Evolutionary conservation across 2,888 invertebrate genomes (phyloP), one percentile per base, ranked within the genome.

Genomic region (Lasiommata megera): DNA sequence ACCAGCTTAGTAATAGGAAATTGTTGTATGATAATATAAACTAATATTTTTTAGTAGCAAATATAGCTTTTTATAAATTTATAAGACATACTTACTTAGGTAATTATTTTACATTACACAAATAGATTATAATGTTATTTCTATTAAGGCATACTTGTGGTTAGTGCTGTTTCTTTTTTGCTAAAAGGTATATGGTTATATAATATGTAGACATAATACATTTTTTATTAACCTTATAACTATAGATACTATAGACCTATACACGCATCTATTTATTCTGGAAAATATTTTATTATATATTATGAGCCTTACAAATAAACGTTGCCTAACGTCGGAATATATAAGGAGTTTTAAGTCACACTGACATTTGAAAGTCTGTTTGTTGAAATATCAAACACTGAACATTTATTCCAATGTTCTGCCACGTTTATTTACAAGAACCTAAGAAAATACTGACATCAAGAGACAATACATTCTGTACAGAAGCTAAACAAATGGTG

Each of bases 401-500:
- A n/a, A n/a, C n/a, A n/a, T n/a, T n/a, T n/a, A n/a, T n/a, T n/a
- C n/a, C n/a, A n/a, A n/a, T n/a, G n/a, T n/a, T n/a, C n/a, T n/a
- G n/a, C n/a, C n/a, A n/a, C n/a, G n/a, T n/a, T n/a, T n/a, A n/a
- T n/a, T n/a, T n/a, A n/a, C n/a, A n/a, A n/a, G n/a, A n/a, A n/a
- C n/a, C n/a, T n/a, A n/a, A n/a, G n/a, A 69, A 73, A 70, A 74
- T 72, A 76, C 71, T 78, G 79, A 84, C 82, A 84, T 73, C 76
- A 67, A 82, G 67, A 70, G 72, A 84, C 80, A 74, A 79, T 77
- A 87, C 82, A 77, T 83, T 80, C 86, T 89, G 85, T 89, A 89
- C 88, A 88, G 76, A 81, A 83, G 78, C 89, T 88, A 88, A 85
- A 79, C 77, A 79, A 84, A 81, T 89, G 89, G 90, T 90, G 90